A percentile compares a stretch with the other conserved stretches of the same genome.
Conservation (phyloP, 2,797 vertebrate genomes). For the Serranus cabrilla region DNA sequence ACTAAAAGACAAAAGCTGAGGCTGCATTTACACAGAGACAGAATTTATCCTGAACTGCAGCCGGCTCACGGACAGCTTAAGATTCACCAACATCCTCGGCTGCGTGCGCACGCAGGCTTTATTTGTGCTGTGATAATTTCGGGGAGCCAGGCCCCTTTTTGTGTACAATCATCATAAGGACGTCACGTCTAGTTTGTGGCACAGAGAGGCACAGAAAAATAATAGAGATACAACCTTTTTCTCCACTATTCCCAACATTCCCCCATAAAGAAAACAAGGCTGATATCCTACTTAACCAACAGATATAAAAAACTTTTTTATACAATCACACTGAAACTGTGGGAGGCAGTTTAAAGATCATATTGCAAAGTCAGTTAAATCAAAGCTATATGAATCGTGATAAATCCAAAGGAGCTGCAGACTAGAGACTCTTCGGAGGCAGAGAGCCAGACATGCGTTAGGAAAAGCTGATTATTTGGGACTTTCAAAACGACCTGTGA, state of each 20-base stretch:
- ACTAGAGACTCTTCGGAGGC: not conserved
- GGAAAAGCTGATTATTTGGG: not conserved
- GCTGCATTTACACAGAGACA: conserved; percentile 19
- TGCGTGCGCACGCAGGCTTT: conserved; percentile 9
- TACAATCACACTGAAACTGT: conserved; percentile 4
- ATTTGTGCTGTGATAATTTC: conserved; percentile 40
- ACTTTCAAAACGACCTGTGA: not conserved
- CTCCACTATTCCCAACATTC: not conserved
- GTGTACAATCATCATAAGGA: conserved; percentile 61
- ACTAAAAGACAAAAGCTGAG: not conserved
- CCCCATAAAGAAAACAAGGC: not conserved
- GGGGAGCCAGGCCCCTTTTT: conserved; percentile 26
- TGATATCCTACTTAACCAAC: not conserved
- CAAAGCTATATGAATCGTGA: not conserved
- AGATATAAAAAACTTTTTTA: not conserved
- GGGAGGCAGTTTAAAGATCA: conserved; percentile 14
- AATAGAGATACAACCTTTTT: conserved; percentile 11
- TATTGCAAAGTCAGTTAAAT: conserved; percentile 22
- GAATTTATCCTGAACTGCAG: conserved; percentile 2
- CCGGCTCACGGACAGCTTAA: conserved; percentile 4
- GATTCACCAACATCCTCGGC: not conserved
- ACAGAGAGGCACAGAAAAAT: conserved; percentile 53
- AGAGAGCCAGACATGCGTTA: not conserved
- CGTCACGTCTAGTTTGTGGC: conserved; percentile 40
- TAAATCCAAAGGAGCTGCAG: not conserved